phyloP scores from a whole-genome alignment of 2,888 invertebrate species.

The Eupithecia tripunctaria region DNA sequence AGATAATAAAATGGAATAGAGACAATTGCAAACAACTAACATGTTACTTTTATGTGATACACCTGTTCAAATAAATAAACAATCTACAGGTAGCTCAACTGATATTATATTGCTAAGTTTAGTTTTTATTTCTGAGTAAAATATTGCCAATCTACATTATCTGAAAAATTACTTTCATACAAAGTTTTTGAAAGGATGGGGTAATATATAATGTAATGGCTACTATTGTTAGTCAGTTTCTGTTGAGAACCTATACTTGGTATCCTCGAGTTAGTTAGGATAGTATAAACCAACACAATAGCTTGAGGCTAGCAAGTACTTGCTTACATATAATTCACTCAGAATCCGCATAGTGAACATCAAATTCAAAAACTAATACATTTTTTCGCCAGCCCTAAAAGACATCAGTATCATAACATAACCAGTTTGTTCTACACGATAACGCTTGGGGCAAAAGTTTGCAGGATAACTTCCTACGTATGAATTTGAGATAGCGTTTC shows the following conservation, averaged over 20 bases:
- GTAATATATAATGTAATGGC: not conserved
- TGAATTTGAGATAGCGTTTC: slow-evolving; percentile 30
- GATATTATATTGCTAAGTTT: too few species aligned
- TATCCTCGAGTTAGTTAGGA: not conserved
- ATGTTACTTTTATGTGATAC: too few species aligned
- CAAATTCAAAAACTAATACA: not conserved
- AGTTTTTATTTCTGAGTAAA: too few species aligned
- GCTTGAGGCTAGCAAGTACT: not conserved
- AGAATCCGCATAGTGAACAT: not conserved
- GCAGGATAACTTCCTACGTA: slow-evolving; percentile 22
- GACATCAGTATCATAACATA: slow-evolving; percentile 1
- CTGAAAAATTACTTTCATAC: not conserved
- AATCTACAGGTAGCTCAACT: too few species aligned
- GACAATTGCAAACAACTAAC: too few species aligned
- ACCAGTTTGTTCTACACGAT: slow-evolving; percentile 28
- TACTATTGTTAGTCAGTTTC: not conserved
- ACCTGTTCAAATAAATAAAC: too few species aligned
- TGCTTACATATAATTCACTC: not conserved
- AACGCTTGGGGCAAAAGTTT: slow-evolving; percentile 33
- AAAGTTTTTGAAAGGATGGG: not conserved
- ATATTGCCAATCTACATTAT: too few species aligned
- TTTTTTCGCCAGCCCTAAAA: not conserved
- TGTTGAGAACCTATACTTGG: not conserved
- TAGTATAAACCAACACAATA: not conserved
- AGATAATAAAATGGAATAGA: too few species aligned